Conservation (phyloP, 1,140 invertebrate species). For the Diuraphis noxia region DNA sequence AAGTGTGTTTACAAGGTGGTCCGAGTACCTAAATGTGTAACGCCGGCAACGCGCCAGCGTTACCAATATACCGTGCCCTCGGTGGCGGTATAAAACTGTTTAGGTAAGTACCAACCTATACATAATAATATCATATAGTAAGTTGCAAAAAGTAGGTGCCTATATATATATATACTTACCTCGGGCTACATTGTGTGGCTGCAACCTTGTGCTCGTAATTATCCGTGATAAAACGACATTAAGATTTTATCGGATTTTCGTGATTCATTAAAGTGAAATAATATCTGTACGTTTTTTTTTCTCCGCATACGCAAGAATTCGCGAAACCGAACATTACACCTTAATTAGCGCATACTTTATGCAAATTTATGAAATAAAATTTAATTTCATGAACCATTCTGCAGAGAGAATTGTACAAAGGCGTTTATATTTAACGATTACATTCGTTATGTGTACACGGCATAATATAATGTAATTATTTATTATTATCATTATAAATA, state of each 20-base stretch:
- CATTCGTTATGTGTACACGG: neutral
- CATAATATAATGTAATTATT: too few relatives aligned
- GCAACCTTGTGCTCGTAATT: constrained; percentile 7
- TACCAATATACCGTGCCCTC: neutral
- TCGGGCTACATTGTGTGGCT: neutral
- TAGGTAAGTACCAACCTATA: neutral
- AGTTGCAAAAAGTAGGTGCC: neutral
- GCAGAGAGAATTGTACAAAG: neutral
- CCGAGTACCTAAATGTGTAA: too few relatives aligned
- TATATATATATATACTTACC: neutral
- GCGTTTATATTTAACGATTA: constrained; percentile 14
- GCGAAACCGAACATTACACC: neutral
- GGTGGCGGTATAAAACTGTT: neutral
- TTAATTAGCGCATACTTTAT: constrained; percentile 19
- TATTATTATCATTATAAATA: too few relatives aligned
- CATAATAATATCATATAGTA: neutral
- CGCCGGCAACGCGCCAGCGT: neutral
- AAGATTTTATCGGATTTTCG: constrained; percentile 37
- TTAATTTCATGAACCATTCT: neutral
- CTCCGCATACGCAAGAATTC: neutral
- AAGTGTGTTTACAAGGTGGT: too few relatives aligned
- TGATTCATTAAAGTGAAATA: constrained; percentile 35
- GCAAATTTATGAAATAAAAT: constrained; percentile 22
- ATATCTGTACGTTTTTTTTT: neutral
- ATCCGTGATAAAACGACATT: constrained; percentile 26